These are phyloP conservation scores for Trididemnum clinides DNA, from an alignment of 23 tunicate species.

Conservation along the genomic window DNA sequence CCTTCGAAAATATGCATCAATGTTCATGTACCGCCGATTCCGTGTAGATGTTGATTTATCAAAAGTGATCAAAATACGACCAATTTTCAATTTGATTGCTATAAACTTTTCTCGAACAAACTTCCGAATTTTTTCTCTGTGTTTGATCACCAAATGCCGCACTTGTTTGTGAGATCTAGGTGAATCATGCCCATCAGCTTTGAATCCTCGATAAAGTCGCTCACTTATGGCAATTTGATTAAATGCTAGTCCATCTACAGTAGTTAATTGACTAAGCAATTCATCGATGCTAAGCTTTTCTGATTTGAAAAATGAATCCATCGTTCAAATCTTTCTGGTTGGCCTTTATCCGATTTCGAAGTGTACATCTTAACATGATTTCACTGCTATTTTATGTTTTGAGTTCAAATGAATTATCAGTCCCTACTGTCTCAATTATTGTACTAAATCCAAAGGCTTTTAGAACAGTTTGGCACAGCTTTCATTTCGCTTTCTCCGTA, in stretches of 20 bases:
- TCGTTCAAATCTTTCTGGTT: too few species aligned
- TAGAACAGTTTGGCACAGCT: too few species aligned
- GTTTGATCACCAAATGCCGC: neutral
- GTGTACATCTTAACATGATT: too few species aligned
- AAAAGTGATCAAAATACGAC: neutral
- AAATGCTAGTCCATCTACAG: too few species aligned
- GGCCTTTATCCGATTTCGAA: too few species aligned
- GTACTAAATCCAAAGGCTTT: too few species aligned
- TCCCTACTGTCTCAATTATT: too few species aligned
- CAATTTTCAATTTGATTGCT: neutral
- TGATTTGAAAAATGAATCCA: too few species aligned
- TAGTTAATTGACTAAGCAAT: conserved; percentile 9
- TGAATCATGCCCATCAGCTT: conserved; percentile 8
- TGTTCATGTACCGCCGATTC: neutral
- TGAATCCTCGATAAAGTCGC: neutral
- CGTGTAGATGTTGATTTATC: neutral
- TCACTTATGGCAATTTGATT: conserved; percentile 18
- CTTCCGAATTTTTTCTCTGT: conserved; percentile 3
- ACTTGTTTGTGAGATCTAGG: conserved; percentile 15
- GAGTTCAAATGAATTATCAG: too few species aligned
- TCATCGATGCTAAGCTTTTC: conserved; percentile 14
- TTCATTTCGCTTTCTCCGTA: too few species aligned
- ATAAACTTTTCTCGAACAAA: neutral
- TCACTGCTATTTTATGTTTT: too few species aligned
- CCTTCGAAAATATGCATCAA: neutral